Conservation (phyloP, 2,888 invertebrate species). For the Nysson spinosus region DNA sequence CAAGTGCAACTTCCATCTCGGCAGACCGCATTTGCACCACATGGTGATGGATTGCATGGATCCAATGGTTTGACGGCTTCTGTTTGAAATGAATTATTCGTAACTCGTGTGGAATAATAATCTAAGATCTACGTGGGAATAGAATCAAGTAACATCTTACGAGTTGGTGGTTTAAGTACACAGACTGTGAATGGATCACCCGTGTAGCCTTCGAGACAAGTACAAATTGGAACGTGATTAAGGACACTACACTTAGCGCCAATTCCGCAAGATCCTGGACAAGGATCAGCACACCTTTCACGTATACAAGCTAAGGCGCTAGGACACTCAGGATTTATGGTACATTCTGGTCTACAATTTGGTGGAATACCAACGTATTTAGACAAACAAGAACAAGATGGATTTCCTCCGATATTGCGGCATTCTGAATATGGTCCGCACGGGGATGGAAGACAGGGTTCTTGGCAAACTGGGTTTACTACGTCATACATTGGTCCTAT, state of each 20-base stretch:
- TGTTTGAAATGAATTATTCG: background rate
- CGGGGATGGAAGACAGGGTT: slow-evolving; percentile 83
- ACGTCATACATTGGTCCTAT: slow-evolving; percentile 20
- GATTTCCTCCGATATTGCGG: slow-evolving; percentile 78
- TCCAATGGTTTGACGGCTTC: slow-evolving; percentile 74
- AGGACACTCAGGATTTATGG: slow-evolving; percentile 86
- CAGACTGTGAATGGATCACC: slow-evolving; percentile 86
- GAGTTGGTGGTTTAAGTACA: slow-evolving; percentile 59
- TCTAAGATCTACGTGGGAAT: background rate
- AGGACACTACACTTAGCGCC: slow-evolving; percentile 83
- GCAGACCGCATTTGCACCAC: slow-evolving; percentile 78
- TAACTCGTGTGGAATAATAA: too few relatives aligned
- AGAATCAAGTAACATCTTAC: slow-evolving; percentile 56
- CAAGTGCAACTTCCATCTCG: slow-evolving; percentile 82
- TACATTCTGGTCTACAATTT: slow-evolving; percentile 84
- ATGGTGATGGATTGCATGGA: slow-evolving; percentile 87
- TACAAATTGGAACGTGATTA: slow-evolving; percentile 87
- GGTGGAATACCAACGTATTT: slow-evolving; percentile 79
- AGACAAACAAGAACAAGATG: slow-evolving; percentile 79
- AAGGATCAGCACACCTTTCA: slow-evolving; percentile 88
- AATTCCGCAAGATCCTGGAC: slow-evolving; percentile 87
- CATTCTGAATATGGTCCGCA: slow-evolving; percentile 81
- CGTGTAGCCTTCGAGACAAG: slow-evolving; percentile 83
- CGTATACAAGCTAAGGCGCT: slow-evolving; percentile 87
- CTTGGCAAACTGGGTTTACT: slow-evolving; percentile 10